These are phyloP conservation scores for Donacobius atricapilla DNA, from an alignment of 2,113 vertebrate species.

Conservation along the genomic window DNA sequence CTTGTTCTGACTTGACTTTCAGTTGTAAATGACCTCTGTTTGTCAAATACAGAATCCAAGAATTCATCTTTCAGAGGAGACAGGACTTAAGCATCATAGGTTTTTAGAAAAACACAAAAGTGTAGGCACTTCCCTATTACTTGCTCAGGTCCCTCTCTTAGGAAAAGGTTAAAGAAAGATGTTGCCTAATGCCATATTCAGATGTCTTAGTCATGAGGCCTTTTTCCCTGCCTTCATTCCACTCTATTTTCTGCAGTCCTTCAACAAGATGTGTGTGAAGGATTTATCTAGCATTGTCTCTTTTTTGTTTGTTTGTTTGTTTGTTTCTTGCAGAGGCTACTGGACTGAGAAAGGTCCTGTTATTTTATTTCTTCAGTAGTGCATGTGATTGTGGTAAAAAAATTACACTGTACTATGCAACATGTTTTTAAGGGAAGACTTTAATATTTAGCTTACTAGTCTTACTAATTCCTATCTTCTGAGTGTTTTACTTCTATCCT, in stretches of 20 bases:
- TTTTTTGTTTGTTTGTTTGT: rapidly evolving
- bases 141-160: background rate
- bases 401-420: background rate
- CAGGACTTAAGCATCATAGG: background rate
- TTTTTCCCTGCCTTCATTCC: rapidly evolving
- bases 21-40: background rate
- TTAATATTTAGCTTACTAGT: background rate
- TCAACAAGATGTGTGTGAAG: background rate
- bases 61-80: background rate
- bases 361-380: background rate
- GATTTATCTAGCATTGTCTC: background rate
- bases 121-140: background rate
- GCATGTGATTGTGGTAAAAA: background rate
- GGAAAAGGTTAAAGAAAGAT: background rate
- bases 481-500: background rate
- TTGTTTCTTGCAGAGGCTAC: background rate
- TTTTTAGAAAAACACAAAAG: background rate
- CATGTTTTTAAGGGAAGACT: background rate
- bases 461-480: background rate
- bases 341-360: background rate
- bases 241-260: background rate
- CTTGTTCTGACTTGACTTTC: background rate
- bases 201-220: background rate
- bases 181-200: background rate
- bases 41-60: background rate